These are phyloP conservation scores for Danio tinwini DNA, from an alignment of 2,797 vertebrate species.

Conservation along the genomic window DNA sequence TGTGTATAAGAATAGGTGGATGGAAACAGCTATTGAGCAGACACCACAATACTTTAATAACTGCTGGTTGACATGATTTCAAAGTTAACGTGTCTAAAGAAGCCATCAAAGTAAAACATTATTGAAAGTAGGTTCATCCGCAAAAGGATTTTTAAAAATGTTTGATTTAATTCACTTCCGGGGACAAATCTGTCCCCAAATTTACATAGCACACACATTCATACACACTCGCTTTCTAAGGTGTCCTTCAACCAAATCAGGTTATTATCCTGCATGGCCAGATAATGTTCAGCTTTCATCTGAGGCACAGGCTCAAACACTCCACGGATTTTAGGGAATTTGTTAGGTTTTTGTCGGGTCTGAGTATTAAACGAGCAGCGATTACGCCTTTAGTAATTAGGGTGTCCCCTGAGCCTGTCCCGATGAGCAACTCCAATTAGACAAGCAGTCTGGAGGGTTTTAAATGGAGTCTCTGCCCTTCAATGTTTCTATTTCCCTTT, in stretches of 20 bases:
- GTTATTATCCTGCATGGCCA: slow-evolving; percentile 1
- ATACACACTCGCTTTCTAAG: slow-evolving; percentile 6
- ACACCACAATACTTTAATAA: no score
- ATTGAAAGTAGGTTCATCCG: neutral
- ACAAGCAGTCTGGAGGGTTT: slow-evolving; percentile 31
- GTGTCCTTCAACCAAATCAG: slow-evolving; percentile 16
- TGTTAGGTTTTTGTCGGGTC: slow-evolving; percentile 8
- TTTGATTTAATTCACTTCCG: neutral
- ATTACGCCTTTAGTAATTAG: slow-evolving; percentile 28
- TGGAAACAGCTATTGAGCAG: no score
- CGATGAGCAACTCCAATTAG: slow-evolving; percentile 39
- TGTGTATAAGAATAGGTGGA: no score
- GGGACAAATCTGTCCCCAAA: neutral
- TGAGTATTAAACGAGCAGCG: slow-evolving; percentile 16
- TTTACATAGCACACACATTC: neutral
- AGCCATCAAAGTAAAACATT: neutral
- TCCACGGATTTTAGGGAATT: slow-evolving; percentile 14
- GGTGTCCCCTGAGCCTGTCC: slow-evolving; percentile 11
- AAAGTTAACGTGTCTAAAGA: no score
- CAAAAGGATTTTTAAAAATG: neutral
- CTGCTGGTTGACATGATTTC: no score
- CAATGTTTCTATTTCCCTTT: slow-evolving; percentile 24
- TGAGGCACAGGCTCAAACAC: neutral
- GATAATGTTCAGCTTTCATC: slow-evolving; percentile 18
- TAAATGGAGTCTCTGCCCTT: slow-evolving; percentile 7